Evolutionary conservation across 2,888 invertebrate species (phyloP), one percentile per base, ranked within the genome.

Genomic region (Galerucella nymphaeae): DNA sequence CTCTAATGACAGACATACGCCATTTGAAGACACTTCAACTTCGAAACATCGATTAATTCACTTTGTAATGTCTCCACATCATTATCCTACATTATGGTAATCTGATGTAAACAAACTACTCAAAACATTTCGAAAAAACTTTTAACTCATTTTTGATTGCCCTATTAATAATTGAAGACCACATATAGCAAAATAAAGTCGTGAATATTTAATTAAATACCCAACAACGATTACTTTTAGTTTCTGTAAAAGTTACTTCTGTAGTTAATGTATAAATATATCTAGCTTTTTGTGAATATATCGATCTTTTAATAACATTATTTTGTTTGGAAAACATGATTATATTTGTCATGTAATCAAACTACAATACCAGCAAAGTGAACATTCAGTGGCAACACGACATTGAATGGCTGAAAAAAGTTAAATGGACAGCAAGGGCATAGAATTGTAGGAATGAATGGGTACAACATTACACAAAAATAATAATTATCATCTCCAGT

Each of bases 261-360:
- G 42, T 42, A 42, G n/a, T 62, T 41, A 41, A 42, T 42, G 41
- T 62, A 42, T 42, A 20, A 18, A 16, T 65, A 38, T 38, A 6
- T 30, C 0, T 30, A 30, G 30, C 30, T 42, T 42, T 65, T 65
- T 65, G 48, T 65, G 23, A 38, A 11, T 62, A 45, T 61, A 73
- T 73, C 69, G 70, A 76, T 76, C 71, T 69, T 75, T 69, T 78
- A 77, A 77, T 80, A 78, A 75, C 77, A 79, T 79, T 79, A 78
- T 77, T 75, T 75, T 79, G 76, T 78, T 79, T 78, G 78, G 71
- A 79, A 78, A 75, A 75, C 78, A 77, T 78, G 76, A 79, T 78
- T 78, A 76, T 82, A 75, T 83, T 83, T 82, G 78, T 75, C 67
- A 55, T 79, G 81, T 74, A 82, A 82, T 82, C 80, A 79, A 75